Evolutionary conservation across 1,140 invertebrate species (phyloP), one percentile per base, ranked within the genome.

Genomic region (Stenopsyche tienmushanensis): DNA sequence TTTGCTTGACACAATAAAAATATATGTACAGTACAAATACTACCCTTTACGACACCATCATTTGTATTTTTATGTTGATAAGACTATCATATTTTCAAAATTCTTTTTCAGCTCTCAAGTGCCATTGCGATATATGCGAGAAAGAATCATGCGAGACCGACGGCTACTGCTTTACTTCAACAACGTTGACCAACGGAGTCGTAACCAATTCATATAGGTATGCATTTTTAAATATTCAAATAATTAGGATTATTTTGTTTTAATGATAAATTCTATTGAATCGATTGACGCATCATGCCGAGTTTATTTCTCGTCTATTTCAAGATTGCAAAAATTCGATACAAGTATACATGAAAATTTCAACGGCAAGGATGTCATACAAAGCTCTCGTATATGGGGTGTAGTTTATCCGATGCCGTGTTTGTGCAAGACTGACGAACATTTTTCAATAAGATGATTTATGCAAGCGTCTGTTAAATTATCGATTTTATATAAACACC

Each of bases 141-240:
- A 93, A 95, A 77, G 79, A 87, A 72, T 91, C 91, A 25, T 95
- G 93, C 80, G 86, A 88, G 74, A 94, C 93, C 3, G 91, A 95
- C 82, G 93, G 93, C 17, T 90, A 87, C 72, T 95, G 92, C 77
- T 94, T 90, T 71, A 90, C 92, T 2, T 90, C 90, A 24, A 88
- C 88, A 59, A 85, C 85, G 63, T 76, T 88, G 66, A 82, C 86
- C 53, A 83, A 85, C 70, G 84, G 82, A 55, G 78, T 79, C 64
- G 80, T 85, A 65, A 84, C 83, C 62, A 84, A 87, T 76, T 86
- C 86, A 44, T 91, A 88, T 77, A 87, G 91, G 92, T 93, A 86
- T 39, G 17, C 10, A 3, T 8, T 50, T 39, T 5, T 3, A 17
- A 10, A 50, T 7, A 10, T 47, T 53, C 5, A 17, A 24, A 17